Evolutionary conservation across 2,888 invertebrate genomes (phyloP).

Genomic region (Chalcosyrphus nemorum): DNA sequence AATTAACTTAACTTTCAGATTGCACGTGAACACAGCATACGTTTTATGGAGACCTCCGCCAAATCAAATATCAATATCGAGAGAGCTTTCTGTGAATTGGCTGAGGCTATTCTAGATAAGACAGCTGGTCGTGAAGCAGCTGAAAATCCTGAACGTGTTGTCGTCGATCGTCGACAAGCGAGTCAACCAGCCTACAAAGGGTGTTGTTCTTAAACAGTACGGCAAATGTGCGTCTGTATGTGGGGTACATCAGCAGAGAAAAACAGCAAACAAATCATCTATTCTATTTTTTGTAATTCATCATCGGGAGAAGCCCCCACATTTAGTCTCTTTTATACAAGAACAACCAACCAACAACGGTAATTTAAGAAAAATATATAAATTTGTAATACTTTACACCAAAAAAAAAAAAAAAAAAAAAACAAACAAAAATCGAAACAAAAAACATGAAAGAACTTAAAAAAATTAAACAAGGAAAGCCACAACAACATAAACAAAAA

Average conservation of each 20-base stretch:
- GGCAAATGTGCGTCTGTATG: conserved; percentile 31
- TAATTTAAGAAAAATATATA: conserved; percentile 72
- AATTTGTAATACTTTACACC: conserved; percentile 72
- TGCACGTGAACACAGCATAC: conserved; percentile 96
- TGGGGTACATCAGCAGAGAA: conserved; percentile 42
- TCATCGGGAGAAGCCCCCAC: conserved; percentile 42
- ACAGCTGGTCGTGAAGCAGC: conserved; percentile 91
- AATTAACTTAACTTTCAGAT: conserved; percentile 85
- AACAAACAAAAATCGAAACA: conserved; percentile 36
- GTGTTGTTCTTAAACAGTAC: conserved; percentile 81
- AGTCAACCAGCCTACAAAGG: conserved; percentile 81
- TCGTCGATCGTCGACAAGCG: conserved; percentile 87
- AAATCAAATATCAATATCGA: conserved; percentile 99
- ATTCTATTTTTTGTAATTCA: conserved; percentile 43
- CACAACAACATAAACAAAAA: no score
- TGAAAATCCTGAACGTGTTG: conserved; percentile 88
- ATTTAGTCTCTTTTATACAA: conserved; percentile 57
- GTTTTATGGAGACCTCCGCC: conserved; percentile 99
- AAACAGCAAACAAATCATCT: conserved; percentile 27
- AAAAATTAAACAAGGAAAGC: conserved; percentile 51
- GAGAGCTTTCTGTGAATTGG: conserved; percentile 95
- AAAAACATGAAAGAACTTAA: conserved; percentile 39
- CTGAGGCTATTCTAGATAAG: conserved; percentile 97
- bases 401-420: conserved; percentile 44
- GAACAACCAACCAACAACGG: conserved; percentile 60